A percentile compares a stretch with the other conserved stretches of the same genome.
Evolutionary conservation across 2,888 invertebrate species (phyloP).

Genomic region (Leucoma salicis): DNA sequence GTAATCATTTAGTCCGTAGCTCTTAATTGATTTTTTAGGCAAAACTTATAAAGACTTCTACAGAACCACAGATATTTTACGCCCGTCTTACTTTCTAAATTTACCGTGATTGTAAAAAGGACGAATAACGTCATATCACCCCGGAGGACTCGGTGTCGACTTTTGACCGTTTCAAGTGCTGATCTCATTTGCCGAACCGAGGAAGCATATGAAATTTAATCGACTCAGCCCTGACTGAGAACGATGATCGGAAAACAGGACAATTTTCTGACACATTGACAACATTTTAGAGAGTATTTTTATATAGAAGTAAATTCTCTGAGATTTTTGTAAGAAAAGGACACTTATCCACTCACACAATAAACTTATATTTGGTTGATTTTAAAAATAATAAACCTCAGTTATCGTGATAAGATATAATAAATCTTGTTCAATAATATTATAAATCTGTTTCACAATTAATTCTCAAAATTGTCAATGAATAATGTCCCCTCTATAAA

Average conservation of each 20-base stretch:
- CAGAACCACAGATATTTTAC: conserved; percentile 45
- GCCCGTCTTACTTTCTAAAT: conserved; percentile 57
- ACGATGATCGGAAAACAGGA: conserved; percentile 25
- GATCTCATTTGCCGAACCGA: conserved; percentile 77
- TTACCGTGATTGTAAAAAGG: conserved; percentile 53
- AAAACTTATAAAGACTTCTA: no score
- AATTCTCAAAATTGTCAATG: conserved; percentile 29
- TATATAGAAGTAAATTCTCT: no score
- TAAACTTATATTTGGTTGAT: no score
- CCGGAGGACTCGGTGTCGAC: conserved; percentile 69
- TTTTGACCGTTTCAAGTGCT: conserved; percentile 78
- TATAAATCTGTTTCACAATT: conserved; percentile 20
- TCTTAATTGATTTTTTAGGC: no score
- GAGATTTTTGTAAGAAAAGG: no score
- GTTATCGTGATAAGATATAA: no score
- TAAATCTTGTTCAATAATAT: not conserved
- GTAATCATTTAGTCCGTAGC: no score
- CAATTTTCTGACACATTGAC: conserved; percentile 36
- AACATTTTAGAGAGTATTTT: conserved; percentile 2
- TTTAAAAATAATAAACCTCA: no score
- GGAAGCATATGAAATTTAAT: conserved; percentile 78
- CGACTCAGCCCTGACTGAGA: conserved; percentile 44
- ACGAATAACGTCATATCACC: conserved; percentile 51
- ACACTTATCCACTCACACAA: no score
- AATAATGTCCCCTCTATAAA: conserved; percentile 29